Percentiles rank a stretch among this genome's conserved stretches.
Conservation (phyloP, 2,888 invertebrate genomes). For the Leptodirus hochenwartii region DNA sequence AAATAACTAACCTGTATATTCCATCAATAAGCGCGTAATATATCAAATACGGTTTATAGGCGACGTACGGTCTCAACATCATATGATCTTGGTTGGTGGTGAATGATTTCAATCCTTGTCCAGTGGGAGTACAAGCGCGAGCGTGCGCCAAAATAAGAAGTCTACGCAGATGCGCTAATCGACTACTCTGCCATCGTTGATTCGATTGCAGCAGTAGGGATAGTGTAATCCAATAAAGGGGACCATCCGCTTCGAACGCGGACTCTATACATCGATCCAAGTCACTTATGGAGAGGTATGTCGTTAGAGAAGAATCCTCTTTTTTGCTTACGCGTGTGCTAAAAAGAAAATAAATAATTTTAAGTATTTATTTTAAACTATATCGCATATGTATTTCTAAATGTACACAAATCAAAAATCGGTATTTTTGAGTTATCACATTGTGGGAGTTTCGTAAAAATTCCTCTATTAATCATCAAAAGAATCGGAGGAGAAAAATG, state of each 20-base stretch:
- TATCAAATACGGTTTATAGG: slow-evolving; percentile 73
- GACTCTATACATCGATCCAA: slow-evolving; percentile 49
- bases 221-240: slow-evolving; percentile 73
- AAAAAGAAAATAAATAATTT: slow-evolving; percentile 11
- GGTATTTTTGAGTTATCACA: too few species aligned
- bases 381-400: too few species aligned
- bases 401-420: too few species aligned
- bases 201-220: slow-evolving; percentile 63
- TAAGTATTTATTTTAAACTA: neutral
- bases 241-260: slow-evolving; percentile 80
- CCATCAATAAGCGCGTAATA: slow-evolving; percentile 74
- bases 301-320: slow-evolving; percentile 60
- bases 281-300: slow-evolving; percentile 50
- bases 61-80: too few species aligned
- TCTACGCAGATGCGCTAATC: slow-evolving; percentile 55
- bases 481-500: too few species aligned
- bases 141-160: slow-evolving; percentile 62
- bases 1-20: slow-evolving; percentile 63
- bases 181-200: slow-evolving; percentile 55
- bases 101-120: slow-evolving; percentile 27
- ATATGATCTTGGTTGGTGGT: slow-evolving; percentile 37
- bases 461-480: too few species aligned
- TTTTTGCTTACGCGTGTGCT: slow-evolving; percentile 56
- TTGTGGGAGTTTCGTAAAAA: too few species aligned
- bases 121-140: slow-evolving; percentile 41